A percentile compares a stretch with the other conserved stretches of the same genome.
phyloP scores from a whole-genome alignment of 2,113 vertebrate species.

The Eudyptes chrysolophus region DNA sequence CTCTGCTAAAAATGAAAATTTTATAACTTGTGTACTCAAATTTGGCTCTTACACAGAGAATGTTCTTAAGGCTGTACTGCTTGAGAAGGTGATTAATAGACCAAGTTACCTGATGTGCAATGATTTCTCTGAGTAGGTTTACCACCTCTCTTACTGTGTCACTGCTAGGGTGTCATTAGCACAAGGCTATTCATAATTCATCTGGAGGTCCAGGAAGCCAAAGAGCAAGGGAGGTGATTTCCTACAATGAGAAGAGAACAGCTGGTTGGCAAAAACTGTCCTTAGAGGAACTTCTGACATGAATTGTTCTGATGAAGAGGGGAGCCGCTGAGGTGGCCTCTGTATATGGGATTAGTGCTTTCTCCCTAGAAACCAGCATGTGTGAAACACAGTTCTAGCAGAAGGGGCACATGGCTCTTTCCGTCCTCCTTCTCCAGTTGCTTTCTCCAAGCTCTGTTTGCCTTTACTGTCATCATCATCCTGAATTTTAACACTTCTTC shows the following conservation, averaged over 20 bases:
- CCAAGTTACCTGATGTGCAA: background rate
- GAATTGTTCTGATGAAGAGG: background rate
- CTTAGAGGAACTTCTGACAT: constrained; percentile 56
- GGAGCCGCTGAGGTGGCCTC: constrained; percentile 53
- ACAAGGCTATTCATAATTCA: background rate
- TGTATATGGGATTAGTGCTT: constrained; percentile 45
- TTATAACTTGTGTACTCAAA: background rate
- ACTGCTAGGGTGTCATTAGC: background rate
- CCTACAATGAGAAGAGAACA: background rate
- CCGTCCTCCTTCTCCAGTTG: background rate
- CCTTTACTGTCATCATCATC: background rate
- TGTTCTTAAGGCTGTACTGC: background rate
- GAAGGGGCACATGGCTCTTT: background rate
- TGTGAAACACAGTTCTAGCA: constrained; percentile 29
- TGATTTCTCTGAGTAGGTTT: background rate
- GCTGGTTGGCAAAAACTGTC: constrained; percentile 51
- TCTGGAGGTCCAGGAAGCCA: constrained; percentile 25
- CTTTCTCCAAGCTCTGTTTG: background rate
- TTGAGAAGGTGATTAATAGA: background rate
- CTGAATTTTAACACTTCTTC: background rate
- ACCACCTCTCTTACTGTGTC: background rate
- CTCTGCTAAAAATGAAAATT: background rate
- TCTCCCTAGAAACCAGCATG: constrained; percentile 44
- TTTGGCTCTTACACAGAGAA: background rate
- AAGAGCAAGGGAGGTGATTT: constrained; percentile 47